Evolutionary conservation across 2,113 vertebrate species (phyloP).

Genomic region (Crypturellus undulatus): DNA sequence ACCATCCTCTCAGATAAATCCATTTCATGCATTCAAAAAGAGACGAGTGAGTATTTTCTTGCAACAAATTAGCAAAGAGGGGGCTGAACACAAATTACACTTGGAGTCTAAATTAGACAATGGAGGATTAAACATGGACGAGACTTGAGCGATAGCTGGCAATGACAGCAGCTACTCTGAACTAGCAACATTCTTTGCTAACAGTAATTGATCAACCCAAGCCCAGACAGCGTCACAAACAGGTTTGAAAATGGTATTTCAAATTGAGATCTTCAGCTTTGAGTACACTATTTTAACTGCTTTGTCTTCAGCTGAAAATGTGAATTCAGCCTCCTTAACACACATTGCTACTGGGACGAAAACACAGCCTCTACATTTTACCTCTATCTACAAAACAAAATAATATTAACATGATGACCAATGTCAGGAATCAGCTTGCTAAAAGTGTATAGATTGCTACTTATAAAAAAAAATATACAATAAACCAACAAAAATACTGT

Average conservation of each 20-base stretch:
- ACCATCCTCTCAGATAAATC: not conserved
- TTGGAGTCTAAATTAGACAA: not conserved
- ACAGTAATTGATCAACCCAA: not conserved
- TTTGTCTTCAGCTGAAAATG: not conserved
- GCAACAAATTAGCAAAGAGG: not conserved
- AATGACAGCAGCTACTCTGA: not conserved
- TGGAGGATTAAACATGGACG: not conserved
- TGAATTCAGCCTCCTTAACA: not conserved
- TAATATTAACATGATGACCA: not conserved
- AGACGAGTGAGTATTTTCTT: not conserved
- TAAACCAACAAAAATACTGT: too few relatives aligned
- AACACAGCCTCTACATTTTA: not conserved
- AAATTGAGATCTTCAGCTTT: not conserved
- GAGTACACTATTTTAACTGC: not conserved
- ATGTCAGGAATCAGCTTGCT: not conserved
- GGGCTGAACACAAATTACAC: not conserved
- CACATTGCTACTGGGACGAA: not conserved
- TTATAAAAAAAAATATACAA: too few relatives aligned
- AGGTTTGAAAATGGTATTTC: not conserved
- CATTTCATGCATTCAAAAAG: not conserved
- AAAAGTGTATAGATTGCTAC: too few relatives aligned
- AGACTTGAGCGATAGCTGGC: not conserved
- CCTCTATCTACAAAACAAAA: not conserved
- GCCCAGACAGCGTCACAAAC: not conserved
- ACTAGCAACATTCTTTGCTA: not conserved